These are phyloP conservation scores for Eptesicus fuscus DNA, from an alignment of 2,113 vertebrate species.

Conservation along the genomic window DNA sequence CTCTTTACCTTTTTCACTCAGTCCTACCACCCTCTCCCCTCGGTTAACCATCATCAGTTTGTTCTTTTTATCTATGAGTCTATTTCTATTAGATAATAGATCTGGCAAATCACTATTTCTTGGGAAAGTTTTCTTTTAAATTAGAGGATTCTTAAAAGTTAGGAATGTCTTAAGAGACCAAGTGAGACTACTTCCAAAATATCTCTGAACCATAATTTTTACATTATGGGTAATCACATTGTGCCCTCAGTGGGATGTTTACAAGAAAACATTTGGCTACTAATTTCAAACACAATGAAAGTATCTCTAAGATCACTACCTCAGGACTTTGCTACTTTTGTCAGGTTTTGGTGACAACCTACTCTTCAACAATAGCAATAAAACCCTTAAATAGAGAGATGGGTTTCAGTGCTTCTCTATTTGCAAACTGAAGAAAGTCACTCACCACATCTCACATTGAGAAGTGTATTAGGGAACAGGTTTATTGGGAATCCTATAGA, in stretches of 20 bases:
- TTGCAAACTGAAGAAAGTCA: background rate
- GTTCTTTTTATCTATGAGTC: background rate
- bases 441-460: background rate
- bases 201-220: background rate
- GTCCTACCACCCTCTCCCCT: background rate
- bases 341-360: background rate
- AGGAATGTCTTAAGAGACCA: background rate
- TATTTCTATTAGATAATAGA: background rate
- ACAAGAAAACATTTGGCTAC: background rate
- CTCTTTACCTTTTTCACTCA: background rate
- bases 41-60: background rate
- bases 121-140: background rate
- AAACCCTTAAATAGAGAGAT: background rate
- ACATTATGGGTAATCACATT: background rate
- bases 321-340: background rate
- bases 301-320: background rate
- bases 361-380: background rate
- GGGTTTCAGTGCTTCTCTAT: background rate
- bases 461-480: background rate
- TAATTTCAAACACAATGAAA: background rate
- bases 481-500: background rate
- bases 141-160: background rate
- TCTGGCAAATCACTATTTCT: background rate
- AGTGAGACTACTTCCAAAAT: background rate
- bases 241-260: background rate